These are phyloP conservation scores for Ophion costatus DNA, from an alignment of 2,888 invertebrate genomes.

Conservation along the genomic window DNA sequence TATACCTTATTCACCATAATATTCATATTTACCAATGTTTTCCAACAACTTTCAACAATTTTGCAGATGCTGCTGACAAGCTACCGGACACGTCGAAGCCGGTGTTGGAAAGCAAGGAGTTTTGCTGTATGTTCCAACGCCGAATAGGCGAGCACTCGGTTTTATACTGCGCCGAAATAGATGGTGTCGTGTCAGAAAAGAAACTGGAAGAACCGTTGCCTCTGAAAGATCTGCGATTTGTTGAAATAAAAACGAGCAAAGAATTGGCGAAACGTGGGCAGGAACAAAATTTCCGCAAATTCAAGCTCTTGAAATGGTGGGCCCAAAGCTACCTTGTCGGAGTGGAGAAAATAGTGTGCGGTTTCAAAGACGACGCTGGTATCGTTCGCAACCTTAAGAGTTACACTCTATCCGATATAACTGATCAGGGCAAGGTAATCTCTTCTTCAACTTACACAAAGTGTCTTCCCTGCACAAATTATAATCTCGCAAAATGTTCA, in stretches of 20 bases:
- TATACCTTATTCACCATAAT: too few species aligned
- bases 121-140: slow-evolving; percentile 87
- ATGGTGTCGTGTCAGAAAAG: slow-evolving; percentile 85
- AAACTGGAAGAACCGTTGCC: slow-evolving; percentile 69
- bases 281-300: slow-evolving; percentile 85
- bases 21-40: slow-evolving; percentile 39
- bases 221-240: slow-evolving; percentile 83
- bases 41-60: neutral
- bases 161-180: slow-evolving; percentile 91
- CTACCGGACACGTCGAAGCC: slow-evolving; percentile 85
- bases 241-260: slow-evolving; percentile 90
- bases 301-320: slow-evolving; percentile 89
- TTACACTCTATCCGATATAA: slow-evolving; percentile 85
- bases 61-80: slow-evolving; percentile 84
- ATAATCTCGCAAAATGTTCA: neutral
- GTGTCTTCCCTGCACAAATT: neutral
- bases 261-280: slow-evolving; percentile 85
- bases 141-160: slow-evolving; percentile 86
- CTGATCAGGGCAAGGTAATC: slow-evolving; percentile 83
- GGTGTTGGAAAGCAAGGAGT: slow-evolving; percentile 89
- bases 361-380: slow-evolving; percentile 89
- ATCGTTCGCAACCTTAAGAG: slow-evolving; percentile 86
- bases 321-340: slow-evolving; percentile 90
- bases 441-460: neutral
- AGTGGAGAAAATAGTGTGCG: slow-evolving; percentile 88